Evolutionary conservation across 2,888 invertebrate species (phyloP).

Genomic region (Pristionchus exspectatus): DNA sequence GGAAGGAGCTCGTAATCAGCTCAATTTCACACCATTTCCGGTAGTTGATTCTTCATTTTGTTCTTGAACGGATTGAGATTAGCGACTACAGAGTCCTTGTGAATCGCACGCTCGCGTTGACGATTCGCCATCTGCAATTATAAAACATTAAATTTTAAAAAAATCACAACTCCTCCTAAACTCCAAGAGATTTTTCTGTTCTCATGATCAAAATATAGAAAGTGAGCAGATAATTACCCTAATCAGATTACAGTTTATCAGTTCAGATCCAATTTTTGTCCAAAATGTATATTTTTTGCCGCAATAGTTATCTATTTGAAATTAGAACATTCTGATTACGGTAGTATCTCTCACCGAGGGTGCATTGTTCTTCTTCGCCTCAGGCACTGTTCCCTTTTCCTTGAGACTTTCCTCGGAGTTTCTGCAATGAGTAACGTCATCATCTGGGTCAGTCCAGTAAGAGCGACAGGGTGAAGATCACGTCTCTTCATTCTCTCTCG

Average conservation of each 20-base stretch:
- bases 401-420: slow-evolving; percentile 34
- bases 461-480: too few relatives aligned
- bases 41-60: slow-evolving; percentile 29
- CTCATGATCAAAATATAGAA: too few relatives aligned
- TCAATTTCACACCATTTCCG: slow-evolving; percentile 30
- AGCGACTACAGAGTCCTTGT: slow-evolving; percentile 50
- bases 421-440: neutral
- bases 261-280: too few relatives aligned
- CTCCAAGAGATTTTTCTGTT: neutral
- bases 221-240: too few relatives aligned
- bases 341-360: slow-evolving; percentile 10
- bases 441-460: too few relatives aligned
- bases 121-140: neutral
- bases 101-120: slow-evolving; percentile 46
- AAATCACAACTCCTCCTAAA: neutral
- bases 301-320: too few relatives aligned
- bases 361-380: slow-evolving; percentile 26
- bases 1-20: too few relatives aligned
- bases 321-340: neutral
- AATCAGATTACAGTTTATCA: too few relatives aligned
- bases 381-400: neutral
- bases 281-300: too few relatives aligned
- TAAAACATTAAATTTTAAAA: neutral
- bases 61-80: slow-evolving; percentile 54
- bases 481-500: too few relatives aligned